Evolutionary conservation across 2,113 vertebrate genomes (phyloP).

Genomic region (Tretioscincus oriximinensis): DNA sequence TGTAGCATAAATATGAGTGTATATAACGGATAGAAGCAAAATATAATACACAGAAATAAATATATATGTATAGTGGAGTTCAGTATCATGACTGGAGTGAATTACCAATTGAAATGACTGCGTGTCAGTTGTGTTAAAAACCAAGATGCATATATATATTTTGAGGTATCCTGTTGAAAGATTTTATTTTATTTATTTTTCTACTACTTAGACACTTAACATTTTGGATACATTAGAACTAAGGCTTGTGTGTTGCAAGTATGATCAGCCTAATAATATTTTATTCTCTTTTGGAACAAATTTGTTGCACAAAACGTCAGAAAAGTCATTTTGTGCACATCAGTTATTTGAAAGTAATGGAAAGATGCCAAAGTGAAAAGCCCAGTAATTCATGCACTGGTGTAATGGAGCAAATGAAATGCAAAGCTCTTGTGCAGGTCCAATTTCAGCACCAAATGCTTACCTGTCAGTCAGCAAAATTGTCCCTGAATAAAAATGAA

Average conservation of each 20-base stretch:
- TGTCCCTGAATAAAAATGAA: constrained; percentile 84
- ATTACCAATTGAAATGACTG: constrained; percentile 56
- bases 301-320: constrained; percentile 82
- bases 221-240: constrained; percentile 76
- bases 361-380: constrained; percentile 78
- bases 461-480: constrained; percentile 86
- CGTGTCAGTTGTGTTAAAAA: constrained; percentile 30
- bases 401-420: constrained; percentile 89
- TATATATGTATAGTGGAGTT: constrained; percentile 45
- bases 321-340: constrained; percentile 80
- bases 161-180: constrained; percentile 48
- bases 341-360: constrained; percentile 83
- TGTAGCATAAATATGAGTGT: constrained; percentile 19
- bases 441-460: constrained; percentile 78
- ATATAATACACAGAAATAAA: constrained; percentile 40
- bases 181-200: constrained; percentile 40
- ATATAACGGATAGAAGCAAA: constrained; percentile 14
- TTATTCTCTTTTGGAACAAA: constrained; percentile 79
- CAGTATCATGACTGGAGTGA: constrained; percentile 48
- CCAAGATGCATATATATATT: constrained; percentile 42
- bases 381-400: constrained; percentile 83
- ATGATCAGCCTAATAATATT: constrained; percentile 80
- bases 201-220: constrained; percentile 77
- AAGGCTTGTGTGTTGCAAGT: constrained; percentile 73
- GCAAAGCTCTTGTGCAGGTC: constrained; percentile 79